phyloP scores from a whole-genome alignment of 2,797 vertebrate species.

The Enteromius unitaeniatus region DNA sequence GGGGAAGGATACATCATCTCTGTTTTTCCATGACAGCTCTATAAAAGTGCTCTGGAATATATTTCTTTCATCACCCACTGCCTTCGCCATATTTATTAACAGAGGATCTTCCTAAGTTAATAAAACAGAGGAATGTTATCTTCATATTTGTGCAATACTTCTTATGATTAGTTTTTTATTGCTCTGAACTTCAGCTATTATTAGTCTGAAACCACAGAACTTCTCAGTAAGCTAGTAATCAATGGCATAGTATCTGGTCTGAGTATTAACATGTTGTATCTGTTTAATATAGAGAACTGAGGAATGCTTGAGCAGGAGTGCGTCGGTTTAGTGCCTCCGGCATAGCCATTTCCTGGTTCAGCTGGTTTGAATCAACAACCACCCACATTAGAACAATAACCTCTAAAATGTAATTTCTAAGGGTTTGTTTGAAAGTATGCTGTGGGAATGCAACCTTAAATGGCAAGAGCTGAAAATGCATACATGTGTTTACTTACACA shows the following conservation, averaged over 20 bases:
- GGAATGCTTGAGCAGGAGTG: conserved; percentile 13
- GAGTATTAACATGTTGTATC: background rate
- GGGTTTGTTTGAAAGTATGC: conserved; percentile 30
- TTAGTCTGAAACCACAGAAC: background rate
- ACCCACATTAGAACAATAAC: conserved; percentile 29
- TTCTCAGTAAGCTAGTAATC: background rate
- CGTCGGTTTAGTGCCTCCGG: conserved; percentile 67
- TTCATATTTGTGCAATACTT: background rate
- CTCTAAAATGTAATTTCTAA: conserved; percentile 27
- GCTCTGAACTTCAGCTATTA: background rate
- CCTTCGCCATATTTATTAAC: background rate
- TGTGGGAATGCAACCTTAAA: conserved; percentile 13
- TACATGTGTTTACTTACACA: background rate
- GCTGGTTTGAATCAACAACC: conserved; percentile 66
- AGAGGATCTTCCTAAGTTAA: background rate
- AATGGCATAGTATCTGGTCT: background rate
- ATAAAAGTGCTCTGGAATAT: conserved; percentile 8
- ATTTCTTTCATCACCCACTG: conserved; percentile 9
- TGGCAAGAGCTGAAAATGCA: conserved; percentile 13
- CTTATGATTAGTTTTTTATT: conserved; percentile 6
- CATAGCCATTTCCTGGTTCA: conserved; percentile 65
- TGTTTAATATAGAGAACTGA: background rate
- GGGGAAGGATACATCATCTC: conserved; percentile 11
- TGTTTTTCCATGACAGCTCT: conserved; percentile 51
- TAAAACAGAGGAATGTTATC: background rate